Conservation (phyloP, 2,797 vertebrate genomes). For the Microctenopoma stevenorrisi region DNA sequence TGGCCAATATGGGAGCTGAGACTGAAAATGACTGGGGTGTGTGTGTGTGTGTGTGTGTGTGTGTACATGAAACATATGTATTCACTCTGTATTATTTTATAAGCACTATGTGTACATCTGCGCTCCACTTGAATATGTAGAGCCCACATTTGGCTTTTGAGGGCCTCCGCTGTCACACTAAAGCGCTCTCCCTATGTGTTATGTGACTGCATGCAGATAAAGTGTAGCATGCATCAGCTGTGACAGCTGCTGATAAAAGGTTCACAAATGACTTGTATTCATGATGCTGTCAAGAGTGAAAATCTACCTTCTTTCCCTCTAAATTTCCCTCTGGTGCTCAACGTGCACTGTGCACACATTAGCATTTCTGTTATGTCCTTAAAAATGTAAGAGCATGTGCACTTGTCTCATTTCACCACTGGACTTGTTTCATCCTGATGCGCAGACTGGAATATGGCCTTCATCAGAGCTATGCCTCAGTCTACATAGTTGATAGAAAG, state of each 20-base stretch:
- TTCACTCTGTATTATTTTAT: conserved; percentile 21
- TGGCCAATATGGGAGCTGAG: not conserved
- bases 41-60: not conserved
- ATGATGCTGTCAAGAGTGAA: conserved; percentile 58
- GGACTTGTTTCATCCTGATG: conserved; percentile 28
- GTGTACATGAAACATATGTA: not conserved
- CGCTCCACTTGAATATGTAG: conserved; percentile 21
- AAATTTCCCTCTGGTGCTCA: not conserved
- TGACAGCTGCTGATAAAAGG: conserved; percentile 79
- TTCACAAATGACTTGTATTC: conserved; percentile 70
- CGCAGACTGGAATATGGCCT: conserved; percentile 41
- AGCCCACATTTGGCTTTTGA: conserved; percentile 34
- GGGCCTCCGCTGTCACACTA: conserved; percentile 46
- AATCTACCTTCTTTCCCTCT: conserved; percentile 21
- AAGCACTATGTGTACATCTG: not conserved
- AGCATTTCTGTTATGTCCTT: conserved; percentile 3
- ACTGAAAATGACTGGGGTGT: conserved; percentile 12
- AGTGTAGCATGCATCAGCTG: conserved; percentile 61
- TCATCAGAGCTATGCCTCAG: conserved; percentile 41
- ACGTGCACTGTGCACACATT: conserved; percentile 1
- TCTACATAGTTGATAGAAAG: conserved; percentile 65
- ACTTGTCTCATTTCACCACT: conserved; percentile 3
- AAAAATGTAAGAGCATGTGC: not conserved
- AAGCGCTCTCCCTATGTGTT: conserved; percentile 40
- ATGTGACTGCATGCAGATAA: conserved; percentile 73